phyloP scores from a whole-genome alignment of 2,888 invertebrate species.

The Cylindroiulus punctatus region DNA sequence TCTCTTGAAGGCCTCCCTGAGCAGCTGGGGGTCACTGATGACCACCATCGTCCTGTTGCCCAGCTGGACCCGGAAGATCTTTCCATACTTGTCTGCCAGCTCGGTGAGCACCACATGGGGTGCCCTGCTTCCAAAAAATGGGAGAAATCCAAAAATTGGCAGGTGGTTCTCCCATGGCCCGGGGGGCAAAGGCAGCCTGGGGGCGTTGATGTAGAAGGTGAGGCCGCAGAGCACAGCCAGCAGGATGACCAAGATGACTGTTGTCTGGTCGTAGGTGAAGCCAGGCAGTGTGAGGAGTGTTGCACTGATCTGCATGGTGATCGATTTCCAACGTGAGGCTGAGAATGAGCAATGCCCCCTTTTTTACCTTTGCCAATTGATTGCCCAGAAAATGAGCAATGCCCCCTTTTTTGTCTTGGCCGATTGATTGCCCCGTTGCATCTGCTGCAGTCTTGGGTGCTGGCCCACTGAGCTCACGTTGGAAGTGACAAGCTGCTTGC shows the following conservation, averaged over 20 bases:
- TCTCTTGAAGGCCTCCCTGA: slow-evolving; percentile 78
- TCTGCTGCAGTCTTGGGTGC: slow-evolving; percentile 23
- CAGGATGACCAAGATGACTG: slow-evolving; percentile 22
- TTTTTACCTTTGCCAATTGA: neutral
- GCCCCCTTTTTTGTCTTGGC: neutral
- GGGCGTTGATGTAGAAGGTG: neutral
- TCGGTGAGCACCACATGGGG: slow-evolving; percentile 78
- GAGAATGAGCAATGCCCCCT: neutral
- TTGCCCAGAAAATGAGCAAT: neutral
- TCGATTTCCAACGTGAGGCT: neutral
- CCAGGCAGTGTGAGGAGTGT: neutral
- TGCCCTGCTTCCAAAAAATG: slow-evolving; percentile 71
- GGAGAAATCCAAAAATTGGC: slow-evolving; percentile 76
- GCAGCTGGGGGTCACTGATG: slow-evolving; percentile 77
- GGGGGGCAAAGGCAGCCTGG: slow-evolving; percentile 52
- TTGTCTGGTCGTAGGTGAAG: slow-evolving; percentile 9
- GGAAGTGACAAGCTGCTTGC: neutral
- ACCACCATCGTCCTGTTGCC: slow-evolving; percentile 66
- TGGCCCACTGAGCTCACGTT: slow-evolving; percentile 14
- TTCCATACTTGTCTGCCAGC: slow-evolving; percentile 76
- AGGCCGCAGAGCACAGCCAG: neutral
- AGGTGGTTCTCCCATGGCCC: slow-evolving; percentile 56
- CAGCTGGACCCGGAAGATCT: slow-evolving; percentile 51
- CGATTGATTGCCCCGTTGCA: neutral
- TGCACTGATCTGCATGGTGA: slow-evolving; percentile 6